Base-by-base conservation (phyloP, 2,888 invertebrate species). In the Hirtodrosophila duncani region DNA sequence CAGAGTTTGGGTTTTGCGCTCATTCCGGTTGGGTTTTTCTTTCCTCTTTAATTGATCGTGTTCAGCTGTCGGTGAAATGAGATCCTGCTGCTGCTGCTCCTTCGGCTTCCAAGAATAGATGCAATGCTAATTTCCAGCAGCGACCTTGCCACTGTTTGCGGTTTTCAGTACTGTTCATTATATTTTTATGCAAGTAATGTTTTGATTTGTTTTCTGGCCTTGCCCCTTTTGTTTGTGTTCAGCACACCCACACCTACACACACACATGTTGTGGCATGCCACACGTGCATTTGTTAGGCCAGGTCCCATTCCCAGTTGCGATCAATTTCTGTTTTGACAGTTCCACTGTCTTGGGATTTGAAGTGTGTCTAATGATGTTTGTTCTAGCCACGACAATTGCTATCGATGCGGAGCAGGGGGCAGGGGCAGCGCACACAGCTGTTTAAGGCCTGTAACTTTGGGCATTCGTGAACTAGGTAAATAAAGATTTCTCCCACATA, bases 261-360 rank as follows among this genome's bases (percentile, higher is more conserved):
- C 26, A n/a, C 29, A 30, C 26, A 57, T 24, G 21, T 31, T 36
- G 58, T 24, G 49, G 38, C 42, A 50, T 30, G 36, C n/a, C n/a
- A n/a, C n/a, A n/a, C n/a, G n/a, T n/a, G n/a, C n/a, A n/a, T n/a
- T 23, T 17, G 8, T n/a, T 17, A n/a, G 17, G 17, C 11, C 26
- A 18, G 18, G 16, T 45, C 71, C 64, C 61, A 63, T 27, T 66
- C 66, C 70, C 68, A 63, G 58, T 66, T 56, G 65, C 60, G 74
- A 81, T 80, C 82, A 80, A 78, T 80, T 74, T 62, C 67, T 81
- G 63, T 81, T 80, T 77, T 81, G 79, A 80, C 82, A 81, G 67
- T 60, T 62, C 37, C 31, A 42, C 55, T 66, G 66, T 75, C 77
- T 59, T 26, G 68, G 65, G 77, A 72, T 51, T 64, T 63, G 63